Percentiles rank a stretch among this genome's conserved stretches.
These are phyloP conservation scores for Piaya cayana DNA, from an alignment of 2,113 vertebrate genomes.

Conservation along the genomic window DNA sequence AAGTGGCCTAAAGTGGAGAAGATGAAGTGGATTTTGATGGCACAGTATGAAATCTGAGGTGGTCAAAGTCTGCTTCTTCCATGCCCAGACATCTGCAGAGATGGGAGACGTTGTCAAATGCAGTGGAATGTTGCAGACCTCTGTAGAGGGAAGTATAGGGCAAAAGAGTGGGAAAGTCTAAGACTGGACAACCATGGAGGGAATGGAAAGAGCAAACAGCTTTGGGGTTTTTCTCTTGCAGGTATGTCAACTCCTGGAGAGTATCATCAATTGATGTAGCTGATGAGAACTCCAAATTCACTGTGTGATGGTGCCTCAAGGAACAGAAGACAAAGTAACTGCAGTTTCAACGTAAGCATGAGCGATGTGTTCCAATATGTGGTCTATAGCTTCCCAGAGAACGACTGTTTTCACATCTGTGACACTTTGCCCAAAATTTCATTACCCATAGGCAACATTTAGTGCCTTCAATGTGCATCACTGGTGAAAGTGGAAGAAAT, in stretches of 20 bases:
- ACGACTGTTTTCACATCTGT: background rate
- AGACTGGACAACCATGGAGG: accelerated
- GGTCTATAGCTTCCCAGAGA: background rate
- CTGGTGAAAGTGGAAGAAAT: background rate
- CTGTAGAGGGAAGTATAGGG: accelerated
- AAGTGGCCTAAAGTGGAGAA: background rate
- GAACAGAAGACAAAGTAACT: background rate
- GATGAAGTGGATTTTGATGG: background rate
- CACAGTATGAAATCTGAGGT: background rate
- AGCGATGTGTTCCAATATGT: background rate
- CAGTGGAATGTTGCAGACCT: background rate
- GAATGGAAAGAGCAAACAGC: background rate
- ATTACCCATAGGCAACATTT: background rate
- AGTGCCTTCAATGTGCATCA: accelerated
- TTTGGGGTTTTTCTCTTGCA: background rate
- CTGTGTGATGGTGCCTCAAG: background rate
- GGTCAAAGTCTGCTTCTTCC: background rate
- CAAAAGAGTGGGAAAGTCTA: background rate
- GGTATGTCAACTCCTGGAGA: background rate
- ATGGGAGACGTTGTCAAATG: background rate
- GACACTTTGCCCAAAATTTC: background rate
- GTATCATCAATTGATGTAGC: accelerated
- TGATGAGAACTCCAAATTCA: background rate
- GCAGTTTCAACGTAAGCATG: accelerated
- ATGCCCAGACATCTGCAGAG: background rate